These are phyloP conservation scores for Chorisops tibialis DNA, from an alignment of 2,888 invertebrate species.

Conservation along the genomic window DNA sequence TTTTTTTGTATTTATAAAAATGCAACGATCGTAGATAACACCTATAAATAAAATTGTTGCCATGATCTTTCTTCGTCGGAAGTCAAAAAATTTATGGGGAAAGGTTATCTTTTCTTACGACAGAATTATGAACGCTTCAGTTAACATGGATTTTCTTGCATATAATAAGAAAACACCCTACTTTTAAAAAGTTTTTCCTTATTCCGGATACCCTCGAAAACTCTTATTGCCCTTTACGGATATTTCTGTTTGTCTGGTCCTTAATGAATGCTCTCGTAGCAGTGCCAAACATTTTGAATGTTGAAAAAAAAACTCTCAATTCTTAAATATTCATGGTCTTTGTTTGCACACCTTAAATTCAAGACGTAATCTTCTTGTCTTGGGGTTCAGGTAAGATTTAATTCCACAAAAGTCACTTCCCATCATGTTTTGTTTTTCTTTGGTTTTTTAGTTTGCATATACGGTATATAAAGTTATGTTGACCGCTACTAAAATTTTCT, in stretches of 20 bases:
- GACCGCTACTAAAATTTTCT: no score
- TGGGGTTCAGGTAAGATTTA: no score
- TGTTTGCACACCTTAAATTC: conserved; percentile 11
- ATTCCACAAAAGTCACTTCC: no score
- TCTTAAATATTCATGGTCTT: conserved; percentile 21
- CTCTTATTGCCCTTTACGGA: conserved; percentile 17
- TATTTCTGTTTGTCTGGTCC: conserved; percentile 22
- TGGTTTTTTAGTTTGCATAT: no score
- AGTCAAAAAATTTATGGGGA: neutral
- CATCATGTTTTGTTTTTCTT: no score
- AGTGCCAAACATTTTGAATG: no score
- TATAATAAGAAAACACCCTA: neutral
- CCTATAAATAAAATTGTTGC: no score
- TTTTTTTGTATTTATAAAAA: no score
- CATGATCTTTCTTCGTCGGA: no score
- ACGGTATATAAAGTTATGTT: no score
- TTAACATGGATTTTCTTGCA: conserved; percentile 8
- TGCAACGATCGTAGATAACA: no score
- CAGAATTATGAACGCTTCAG: conserved; percentile 7
- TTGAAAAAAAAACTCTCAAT: neutral
- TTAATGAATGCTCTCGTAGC: conserved; percentile 4
- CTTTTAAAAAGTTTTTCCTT: conserved; percentile 17
- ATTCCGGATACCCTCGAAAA: neutral
- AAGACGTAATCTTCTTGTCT: no score
- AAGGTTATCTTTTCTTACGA: neutral